phyloP scores from a whole-genome alignment of 53 echinoderm and acorn worm genomes.

The Paelopatides confundens region DNA sequence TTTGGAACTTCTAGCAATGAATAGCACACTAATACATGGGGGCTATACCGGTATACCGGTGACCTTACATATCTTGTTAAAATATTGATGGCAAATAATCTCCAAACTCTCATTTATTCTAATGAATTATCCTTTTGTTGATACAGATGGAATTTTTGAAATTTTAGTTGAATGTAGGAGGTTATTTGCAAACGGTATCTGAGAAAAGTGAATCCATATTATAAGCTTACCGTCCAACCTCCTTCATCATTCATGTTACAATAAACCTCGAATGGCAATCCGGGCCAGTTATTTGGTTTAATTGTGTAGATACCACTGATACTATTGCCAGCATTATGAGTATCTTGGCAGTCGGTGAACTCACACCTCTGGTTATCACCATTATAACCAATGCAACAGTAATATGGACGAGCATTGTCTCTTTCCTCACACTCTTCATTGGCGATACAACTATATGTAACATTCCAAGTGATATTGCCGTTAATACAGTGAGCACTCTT shows the following conservation, averaged over 20 bases:
- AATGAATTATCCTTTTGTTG: too few species aligned
- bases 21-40: too few species aligned
- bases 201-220: too few species aligned
- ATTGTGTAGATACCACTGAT: neutral
- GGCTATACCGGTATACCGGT: too few species aligned
- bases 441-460: neutral
- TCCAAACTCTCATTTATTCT: too few species aligned
- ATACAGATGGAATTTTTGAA: too few species aligned
- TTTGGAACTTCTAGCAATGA: too few species aligned
- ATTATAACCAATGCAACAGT: neutral
- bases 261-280: neutral
- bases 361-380: neutral
- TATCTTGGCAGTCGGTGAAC: neutral
- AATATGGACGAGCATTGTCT: neutral
- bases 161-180: too few species aligned
- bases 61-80: too few species aligned
- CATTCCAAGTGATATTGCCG: neutral
- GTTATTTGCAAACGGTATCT: too few species aligned
- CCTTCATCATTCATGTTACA: conserved; percentile 17
- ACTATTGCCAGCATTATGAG: neutral
- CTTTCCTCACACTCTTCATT: neutral
- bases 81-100: too few species aligned
- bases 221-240: conserved; percentile 9
- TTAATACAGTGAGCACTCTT: neutral
- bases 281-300: neutral